Evolutionary conservation across 2,113 vertebrate species (phyloP), one percentile per base, ranked within the genome.

Genomic region (Cariama cristata): DNA sequence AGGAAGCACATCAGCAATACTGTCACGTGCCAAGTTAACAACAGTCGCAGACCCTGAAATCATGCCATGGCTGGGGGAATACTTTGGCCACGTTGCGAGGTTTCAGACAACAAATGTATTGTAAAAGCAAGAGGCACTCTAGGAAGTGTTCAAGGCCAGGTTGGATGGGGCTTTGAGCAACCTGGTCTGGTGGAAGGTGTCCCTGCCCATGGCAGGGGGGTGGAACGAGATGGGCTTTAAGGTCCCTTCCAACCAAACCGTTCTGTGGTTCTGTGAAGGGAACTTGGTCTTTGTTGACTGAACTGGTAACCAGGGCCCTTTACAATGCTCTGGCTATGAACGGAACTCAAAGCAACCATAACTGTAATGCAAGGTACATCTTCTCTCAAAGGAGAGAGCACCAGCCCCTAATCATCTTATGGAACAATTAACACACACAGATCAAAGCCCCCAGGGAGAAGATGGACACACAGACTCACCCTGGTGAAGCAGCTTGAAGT

Each of bases 401-500:
- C 19, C 72, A 79, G 22, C 14, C 22, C 23, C 53, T 55, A n/a
- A 67, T 63, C 32, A 52, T 32, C 67, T 67, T 59, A 67, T 1
- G 14, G 47, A 77, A 73, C 44, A 71, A 76, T 22, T 72, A 68
- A 44, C 10, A 64, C 73, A 28, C 42, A 79, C 17, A 88, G 14
- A 68, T 33, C 35, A 53, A 75, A 45, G 33, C 3, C 45, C 40
- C 7, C 69, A 49, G 4, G 15, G 38, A 87, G 85, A 95, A 87
- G 66, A 91, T 10, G 24, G 67, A 84, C 12, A 12, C 59, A 88
- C 19, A 53, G 17, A 79, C 98, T 98, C 81, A 99, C 99, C 99
- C 53, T 99, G 98, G 96, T 99, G 99, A 88, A 99, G 98, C 74
- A 99, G 98, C 95, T 98, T 99, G 98, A 99, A 98, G 96, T 99